These are phyloP conservation scores for Oriolus oriolus DNA, from an alignment of 2,113 vertebrate species.

Conservation along the genomic window DNA sequence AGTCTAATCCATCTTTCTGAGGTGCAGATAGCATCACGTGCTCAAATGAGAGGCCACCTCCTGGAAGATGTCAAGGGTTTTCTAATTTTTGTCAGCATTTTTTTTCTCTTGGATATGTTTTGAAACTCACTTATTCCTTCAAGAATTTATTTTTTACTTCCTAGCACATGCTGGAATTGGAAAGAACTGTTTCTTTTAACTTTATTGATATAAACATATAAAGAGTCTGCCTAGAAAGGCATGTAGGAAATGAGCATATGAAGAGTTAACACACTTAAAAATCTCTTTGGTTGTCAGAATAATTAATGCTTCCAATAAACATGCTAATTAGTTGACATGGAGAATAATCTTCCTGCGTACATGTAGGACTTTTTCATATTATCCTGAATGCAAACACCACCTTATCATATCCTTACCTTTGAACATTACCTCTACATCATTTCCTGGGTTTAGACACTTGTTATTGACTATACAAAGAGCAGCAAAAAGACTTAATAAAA, in stretches of 20 bases:
- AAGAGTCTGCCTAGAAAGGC: not conserved
- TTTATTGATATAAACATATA: not conserved
- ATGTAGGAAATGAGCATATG: not conserved
- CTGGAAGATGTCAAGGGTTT: not conserved
- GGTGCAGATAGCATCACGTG: accelerated
- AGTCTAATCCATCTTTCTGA: not conserved
- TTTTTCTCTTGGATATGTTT: not conserved
- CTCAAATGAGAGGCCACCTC: not conserved
- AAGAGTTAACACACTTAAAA: conserved; percentile 65
- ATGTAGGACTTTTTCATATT: conserved; percentile 69
- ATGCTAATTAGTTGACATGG: conserved; percentile 78
- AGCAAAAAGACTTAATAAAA: conserved; percentile 80
- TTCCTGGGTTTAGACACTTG: conserved; percentile 71
- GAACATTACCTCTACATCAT: conserved; percentile 73
- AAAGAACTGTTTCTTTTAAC: not conserved
- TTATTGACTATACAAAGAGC: conserved; percentile 75
- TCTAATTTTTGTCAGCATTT: not conserved
- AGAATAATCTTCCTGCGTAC: conserved; percentile 67
- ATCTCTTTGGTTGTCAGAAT: conserved; percentile 69
- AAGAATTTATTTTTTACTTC: not conserved
- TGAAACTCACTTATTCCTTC: not conserved
- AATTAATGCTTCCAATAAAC: conserved; percentile 77
- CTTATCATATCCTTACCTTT: conserved; percentile 74
- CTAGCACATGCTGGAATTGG: not conserved
- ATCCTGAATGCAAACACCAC: conserved; percentile 69